Evolutionary conservation across 2,113 vertebrate species (phyloP), one percentile per base, ranked within the genome.

Genomic region (Madoqua kirkii): DNA sequence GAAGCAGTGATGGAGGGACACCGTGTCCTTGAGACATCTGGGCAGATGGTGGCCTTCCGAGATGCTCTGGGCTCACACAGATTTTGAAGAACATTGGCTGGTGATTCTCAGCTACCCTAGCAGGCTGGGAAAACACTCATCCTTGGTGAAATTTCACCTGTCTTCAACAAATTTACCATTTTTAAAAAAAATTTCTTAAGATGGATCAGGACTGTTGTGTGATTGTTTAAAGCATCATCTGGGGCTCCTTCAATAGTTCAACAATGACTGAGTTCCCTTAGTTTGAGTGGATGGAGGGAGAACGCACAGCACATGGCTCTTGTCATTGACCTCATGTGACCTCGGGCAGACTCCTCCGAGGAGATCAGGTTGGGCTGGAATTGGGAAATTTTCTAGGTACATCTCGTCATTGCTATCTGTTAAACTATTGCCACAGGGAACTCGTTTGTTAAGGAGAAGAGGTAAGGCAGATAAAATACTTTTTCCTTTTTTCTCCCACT

Each of bases 301-400:
- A 15, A 12, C 27, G 0, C 15, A 48, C 33, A 6, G 17, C 2
- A 21, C 21, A 21, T 0, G 12, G 43, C 21, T 21, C 48, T 71
- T 81, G 31, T 8, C 5, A 5, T 21, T 33, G 79, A 40, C 25
- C 16, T 16, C 33, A 3, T 23, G 13, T 89, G 78, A 23, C 40
- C 12, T 23, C 23, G 60, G 25, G 8, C 29, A 84, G 40, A 33
- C 6, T 16, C 33, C 9, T 59, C 14, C 0, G 0, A 19, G 13
- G 67, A 62, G 48, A 57, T 31, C 16, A 93, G 45, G 14, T 52
- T 74, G 55, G 45, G 9, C n/a, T 71, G 23, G 40, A 25, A 36
- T 3, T 33, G 36, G n/a, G 8, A 14, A 25, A 54, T 86, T 87
- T 89, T 33, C 12, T 76, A 27, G 19, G 62, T 29, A 8, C 4